Evolutionary conservation across 2,888 invertebrate species (phyloP).

Genomic region (Synanthedon myopaeformis): DNA sequence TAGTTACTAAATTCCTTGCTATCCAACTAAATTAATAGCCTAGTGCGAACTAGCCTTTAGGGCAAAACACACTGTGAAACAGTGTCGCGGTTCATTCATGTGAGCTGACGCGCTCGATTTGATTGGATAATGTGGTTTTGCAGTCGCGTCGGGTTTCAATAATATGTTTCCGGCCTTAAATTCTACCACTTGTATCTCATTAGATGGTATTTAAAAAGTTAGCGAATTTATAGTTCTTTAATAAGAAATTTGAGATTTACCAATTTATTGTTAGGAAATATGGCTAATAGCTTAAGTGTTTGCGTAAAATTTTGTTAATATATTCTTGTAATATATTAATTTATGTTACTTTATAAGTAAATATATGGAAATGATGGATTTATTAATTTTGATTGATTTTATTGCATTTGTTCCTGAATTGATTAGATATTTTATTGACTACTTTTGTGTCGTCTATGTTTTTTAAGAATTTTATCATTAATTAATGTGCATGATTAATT

Average conservation of each 20-base stretch:
- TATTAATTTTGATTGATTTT: slow-evolving; percentile 63
- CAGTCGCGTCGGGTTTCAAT: neutral
- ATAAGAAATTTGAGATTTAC: slow-evolving; percentile 63
- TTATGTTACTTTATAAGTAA: slow-evolving; percentile 52
- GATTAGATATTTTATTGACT: slow-evolving; percentile 61
- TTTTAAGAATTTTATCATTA: slow-evolving; percentile 45
- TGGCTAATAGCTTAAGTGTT: slow-evolving; percentile 54
- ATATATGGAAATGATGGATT: slow-evolving; percentile 42
- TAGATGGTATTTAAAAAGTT: slow-evolving; percentile 65
- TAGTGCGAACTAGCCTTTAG: too few relatives aligned
- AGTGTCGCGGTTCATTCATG: too few relatives aligned
- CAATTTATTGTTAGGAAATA: slow-evolving; percentile 60
- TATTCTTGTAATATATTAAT: slow-evolving; percentile 62
- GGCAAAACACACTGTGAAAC: too few relatives aligned
- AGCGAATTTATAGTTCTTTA: slow-evolving; percentile 64
- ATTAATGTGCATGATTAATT: slow-evolving; percentile 55
- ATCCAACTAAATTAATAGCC: too few relatives aligned
- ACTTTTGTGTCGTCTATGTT: slow-evolving; percentile 38
- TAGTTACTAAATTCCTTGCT: too few relatives aligned
- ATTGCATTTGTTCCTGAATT: slow-evolving; percentile 72
- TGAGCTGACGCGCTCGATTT: too few relatives aligned
- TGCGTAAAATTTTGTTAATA: slow-evolving; percentile 62
- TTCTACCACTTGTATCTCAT: slow-evolving; percentile 69
- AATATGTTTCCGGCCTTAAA: slow-evolving; percentile 43
- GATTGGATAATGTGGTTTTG: neutral